Percentiles rank a stretch among this genome's conserved stretches.
Evolutionary conservation across 2,797 vertebrate genomes (phyloP).

Genomic region (Cuculus canorus): DNA sequence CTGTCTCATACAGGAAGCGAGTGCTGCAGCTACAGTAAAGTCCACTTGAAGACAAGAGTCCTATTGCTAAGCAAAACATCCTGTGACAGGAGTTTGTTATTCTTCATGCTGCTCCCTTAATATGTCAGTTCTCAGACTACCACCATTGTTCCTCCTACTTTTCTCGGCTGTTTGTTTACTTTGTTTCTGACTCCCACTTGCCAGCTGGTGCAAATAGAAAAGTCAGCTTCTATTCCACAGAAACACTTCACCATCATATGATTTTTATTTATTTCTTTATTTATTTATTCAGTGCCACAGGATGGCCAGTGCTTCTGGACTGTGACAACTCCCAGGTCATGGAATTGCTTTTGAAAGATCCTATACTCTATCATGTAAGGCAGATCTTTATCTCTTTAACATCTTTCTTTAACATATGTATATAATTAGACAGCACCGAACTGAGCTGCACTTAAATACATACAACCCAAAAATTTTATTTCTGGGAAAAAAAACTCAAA

Average conservation of each 20-base stretch:
- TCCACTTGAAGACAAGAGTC: constrained; percentile 50
- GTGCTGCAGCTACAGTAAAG: background rate
- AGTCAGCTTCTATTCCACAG: constrained; percentile 28
- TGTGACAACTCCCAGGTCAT: background rate
- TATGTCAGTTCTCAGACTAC: constrained; percentile 25
- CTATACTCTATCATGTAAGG: background rate
- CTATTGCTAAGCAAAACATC: constrained; percentile 58
- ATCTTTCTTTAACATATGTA: background rate
- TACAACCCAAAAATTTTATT: background rate
- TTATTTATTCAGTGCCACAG: background rate
- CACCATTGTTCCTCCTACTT: constrained; percentile 38
- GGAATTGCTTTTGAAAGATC: background rate
- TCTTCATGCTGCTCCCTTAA: background rate
- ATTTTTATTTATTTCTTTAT: background rate
- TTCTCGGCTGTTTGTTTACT: constrained; percentile 34
- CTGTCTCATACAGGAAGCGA: constrained; percentile 42
- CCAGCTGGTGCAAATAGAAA: constrained; percentile 42
- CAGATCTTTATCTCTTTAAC: background rate
- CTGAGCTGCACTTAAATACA: background rate
- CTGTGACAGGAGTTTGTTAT: constrained; percentile 19
- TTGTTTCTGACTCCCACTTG: constrained; percentile 40
- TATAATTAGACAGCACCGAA: background rate
- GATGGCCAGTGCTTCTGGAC: background rate
- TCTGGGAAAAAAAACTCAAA: too few relatives aligned
- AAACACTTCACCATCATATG: background rate